Conservation (phyloP, 2,797 vertebrate species). For the Phoebastria nigripes region DNA sequence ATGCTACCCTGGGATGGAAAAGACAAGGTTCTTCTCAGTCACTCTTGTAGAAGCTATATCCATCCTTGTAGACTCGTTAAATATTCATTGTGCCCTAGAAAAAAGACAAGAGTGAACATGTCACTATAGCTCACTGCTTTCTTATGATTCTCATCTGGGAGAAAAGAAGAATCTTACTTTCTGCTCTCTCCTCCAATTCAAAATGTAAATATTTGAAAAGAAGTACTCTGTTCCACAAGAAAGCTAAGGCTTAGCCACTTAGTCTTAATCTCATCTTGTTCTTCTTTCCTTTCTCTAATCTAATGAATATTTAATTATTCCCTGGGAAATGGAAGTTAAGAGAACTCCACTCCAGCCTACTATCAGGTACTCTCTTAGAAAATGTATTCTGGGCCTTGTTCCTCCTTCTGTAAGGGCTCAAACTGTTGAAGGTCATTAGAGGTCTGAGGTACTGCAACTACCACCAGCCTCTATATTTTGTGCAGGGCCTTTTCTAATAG, state of each 20-base stretch:
- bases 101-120: background rate
- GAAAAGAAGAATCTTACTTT: background rate
- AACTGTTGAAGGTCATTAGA: background rate
- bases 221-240: background rate
- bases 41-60: background rate
- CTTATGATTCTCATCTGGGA: background rate
- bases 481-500: background rate
- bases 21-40: background rate
- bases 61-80: background rate
- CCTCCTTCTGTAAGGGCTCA: background rate
- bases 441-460: background rate
- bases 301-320: constrained; percentile 25
- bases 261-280: background rate
- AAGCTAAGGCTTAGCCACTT: background rate
- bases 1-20: background rate
- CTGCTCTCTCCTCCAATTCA: background rate
- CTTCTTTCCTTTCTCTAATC: background rate
- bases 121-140: background rate
- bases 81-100: background rate
- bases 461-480: background rate
- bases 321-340: background rate
- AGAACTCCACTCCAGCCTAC: background rate
- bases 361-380: background rate
- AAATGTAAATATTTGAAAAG: constrained; percentile 31
- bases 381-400: background rate